These are phyloP conservation scores for Gordius sp. DNA, from an alignment of 2,888 invertebrate species.

Conservation along the genomic window DNA sequence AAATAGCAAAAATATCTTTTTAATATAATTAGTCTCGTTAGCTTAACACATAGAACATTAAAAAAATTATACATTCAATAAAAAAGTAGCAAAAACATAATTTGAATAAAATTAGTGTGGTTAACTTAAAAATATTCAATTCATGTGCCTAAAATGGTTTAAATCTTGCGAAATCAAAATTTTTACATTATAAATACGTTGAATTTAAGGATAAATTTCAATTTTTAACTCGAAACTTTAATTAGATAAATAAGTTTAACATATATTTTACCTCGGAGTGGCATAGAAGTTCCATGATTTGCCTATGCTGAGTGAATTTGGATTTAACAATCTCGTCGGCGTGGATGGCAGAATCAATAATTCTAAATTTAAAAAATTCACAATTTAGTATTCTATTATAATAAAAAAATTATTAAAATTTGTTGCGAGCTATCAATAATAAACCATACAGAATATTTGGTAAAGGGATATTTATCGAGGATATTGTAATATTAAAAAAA, in stretches of 20 bases:
- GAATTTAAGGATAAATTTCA: neutral
- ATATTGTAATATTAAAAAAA: too few relatives aligned
- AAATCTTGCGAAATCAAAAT: too few relatives aligned
- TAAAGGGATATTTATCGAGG: too few relatives aligned
- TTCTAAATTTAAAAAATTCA: slow-evolving; percentile 26
- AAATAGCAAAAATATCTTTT: slow-evolving; percentile 20
- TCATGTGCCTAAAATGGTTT: too few relatives aligned
- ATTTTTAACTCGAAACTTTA: slow-evolving; percentile 17
- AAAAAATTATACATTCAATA: neutral
- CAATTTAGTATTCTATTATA: slow-evolving; percentile 9
- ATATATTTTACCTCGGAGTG: slow-evolving; percentile 37
- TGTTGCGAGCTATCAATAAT: too few relatives aligned
- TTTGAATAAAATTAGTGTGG: too few relatives aligned
- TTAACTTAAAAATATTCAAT: too few relatives aligned
- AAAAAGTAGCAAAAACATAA: too few relatives aligned
- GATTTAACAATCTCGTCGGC: slow-evolving; percentile 56
- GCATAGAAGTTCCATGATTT: slow-evolving; percentile 55
- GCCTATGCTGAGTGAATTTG: slow-evolving; percentile 50
- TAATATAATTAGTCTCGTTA: slow-evolving; percentile 23
- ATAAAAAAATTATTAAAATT: too few relatives aligned
- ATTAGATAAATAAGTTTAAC: slow-evolving; percentile 21
- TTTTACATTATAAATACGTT: too few relatives aligned
- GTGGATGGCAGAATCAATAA: slow-evolving; percentile 59
- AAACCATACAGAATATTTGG: too few relatives aligned
- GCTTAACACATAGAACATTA: slow-evolving; percentile 13